phyloP scores from a whole-genome alignment of 1,140 invertebrate species.

The Dysdera silvatica region DNA sequence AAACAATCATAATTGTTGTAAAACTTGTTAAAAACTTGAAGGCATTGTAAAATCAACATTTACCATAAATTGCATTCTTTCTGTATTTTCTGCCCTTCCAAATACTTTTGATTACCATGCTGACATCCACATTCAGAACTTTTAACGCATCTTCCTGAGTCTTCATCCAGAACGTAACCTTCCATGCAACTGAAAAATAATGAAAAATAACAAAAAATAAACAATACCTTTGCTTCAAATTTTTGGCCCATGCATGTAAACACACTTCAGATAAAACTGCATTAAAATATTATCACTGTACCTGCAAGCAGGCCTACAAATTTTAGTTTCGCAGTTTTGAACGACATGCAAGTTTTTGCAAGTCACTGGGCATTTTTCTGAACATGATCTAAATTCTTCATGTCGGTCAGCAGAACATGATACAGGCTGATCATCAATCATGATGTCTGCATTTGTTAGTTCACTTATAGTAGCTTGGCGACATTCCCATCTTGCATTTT shows the following conservation, averaged over 20 bases:
- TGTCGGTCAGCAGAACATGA: too few species aligned
- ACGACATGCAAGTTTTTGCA: conserved; percentile 69
- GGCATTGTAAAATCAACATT: too few species aligned
- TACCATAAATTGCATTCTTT: conserved; percentile 43
- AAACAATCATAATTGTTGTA: too few species aligned
- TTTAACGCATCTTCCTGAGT: conserved; percentile 60
- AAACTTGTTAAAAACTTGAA: too few species aligned
- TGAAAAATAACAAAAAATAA: too few species aligned
- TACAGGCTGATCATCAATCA: too few species aligned
- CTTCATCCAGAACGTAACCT: conserved; percentile 57
- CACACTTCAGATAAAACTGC: too few species aligned
- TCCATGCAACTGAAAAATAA: conserved; percentile 51
- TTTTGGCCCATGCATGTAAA: too few species aligned
- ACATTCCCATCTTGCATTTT: conserved; percentile 65
- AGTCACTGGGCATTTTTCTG: conserved; percentile 61
- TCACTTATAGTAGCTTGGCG: conserved; percentile 30
- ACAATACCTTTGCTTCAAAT: too few species aligned
- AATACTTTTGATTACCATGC: conserved; percentile 58
- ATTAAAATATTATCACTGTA: conserved; percentile 33
- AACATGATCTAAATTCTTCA: conserved; percentile 60
- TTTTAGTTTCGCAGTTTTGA: conserved; percentile 43
- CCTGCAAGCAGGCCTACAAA: conserved; percentile 67
- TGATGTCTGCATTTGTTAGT: too few species aligned
- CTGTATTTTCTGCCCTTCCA: conserved; percentile 35
- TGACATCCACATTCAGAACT: conserved; percentile 70